Evolutionary conservation across 1,140 invertebrate species (phyloP), one percentile per base, ranked within the genome.

Genomic region (Drosophila tani): DNA sequence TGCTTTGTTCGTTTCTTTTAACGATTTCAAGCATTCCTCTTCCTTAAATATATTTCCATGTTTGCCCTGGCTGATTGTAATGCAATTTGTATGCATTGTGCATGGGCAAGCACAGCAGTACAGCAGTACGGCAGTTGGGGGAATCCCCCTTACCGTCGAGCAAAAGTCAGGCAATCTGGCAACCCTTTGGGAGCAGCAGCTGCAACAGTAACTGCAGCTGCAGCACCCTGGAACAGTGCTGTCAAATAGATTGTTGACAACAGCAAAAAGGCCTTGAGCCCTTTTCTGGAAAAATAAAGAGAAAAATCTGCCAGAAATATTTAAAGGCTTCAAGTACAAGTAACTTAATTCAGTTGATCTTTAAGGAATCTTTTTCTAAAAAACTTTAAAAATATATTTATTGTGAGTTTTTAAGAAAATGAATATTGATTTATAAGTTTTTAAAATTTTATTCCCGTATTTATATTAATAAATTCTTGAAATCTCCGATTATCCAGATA

Each of bases 51-150:
- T 83, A 82, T 82, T 73, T 82, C 71, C 80, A 80, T 88, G 80
- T 87, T 87, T 82, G 80, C 67, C 71, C 60, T 74, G 73, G 80
- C 84, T 88, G 84, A 88, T 87, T 87, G 84, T 87, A 87, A 87
- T 87, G 84, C 84, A 87, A 87, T 87, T 87, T 81, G 83, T 87
- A 87, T 87, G 84, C 83, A 87, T 87, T 87, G 83, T 88, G 84
- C 83, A 87, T 87, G 81, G 86, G 51, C 71, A 85, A n/a, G 71
- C 75, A 68, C 14, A 24, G 51, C 29, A 35, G 49, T 2, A 17
- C 24, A 51, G 49, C 7, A n/a, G 15, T 29, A 27, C 47, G 5
- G 8, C 14, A 55, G 32, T 40, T 40, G 38, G 46, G 63, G 62
- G 35, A 68, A 43, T 50, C 46, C 45, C 53, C 19, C 8, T 40